Evolutionary conservation across 1,140 invertebrate genomes (phyloP).

Genomic region (Scaptodrosophila lebanonensis): DNA sequence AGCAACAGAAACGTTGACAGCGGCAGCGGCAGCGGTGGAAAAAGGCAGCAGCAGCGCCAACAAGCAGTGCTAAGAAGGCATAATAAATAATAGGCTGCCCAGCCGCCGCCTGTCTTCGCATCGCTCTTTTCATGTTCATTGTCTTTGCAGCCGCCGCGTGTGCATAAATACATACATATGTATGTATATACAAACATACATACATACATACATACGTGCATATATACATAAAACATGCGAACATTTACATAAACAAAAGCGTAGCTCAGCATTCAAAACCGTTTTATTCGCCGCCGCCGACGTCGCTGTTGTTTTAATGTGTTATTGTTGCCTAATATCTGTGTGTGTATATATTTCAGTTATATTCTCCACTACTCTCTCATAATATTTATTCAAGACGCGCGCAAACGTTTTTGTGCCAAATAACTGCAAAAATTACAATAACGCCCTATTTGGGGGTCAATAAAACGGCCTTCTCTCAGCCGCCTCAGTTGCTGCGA

Average conservation of each 20-base stretch:
- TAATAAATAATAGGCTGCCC: conserved; percentile 65
- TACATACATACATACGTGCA: no score
- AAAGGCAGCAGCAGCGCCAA: conserved; percentile 9
- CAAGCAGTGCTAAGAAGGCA: conserved; percentile 35
- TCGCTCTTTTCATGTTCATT: no score
- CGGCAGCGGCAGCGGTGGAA: conserved; percentile 5
- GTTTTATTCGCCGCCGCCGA: conserved; percentile 39
- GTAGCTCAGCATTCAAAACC: conserved; percentile 22
- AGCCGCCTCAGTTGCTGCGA: conserved; percentile 15
- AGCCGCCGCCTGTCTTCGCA: no score
- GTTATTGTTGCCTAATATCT: no score
- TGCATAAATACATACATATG: no score
- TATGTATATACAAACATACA: no score
- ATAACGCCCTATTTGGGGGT: conserved; percentile 47
- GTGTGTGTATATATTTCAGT: no score
- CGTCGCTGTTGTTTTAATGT: conserved; percentile 42
- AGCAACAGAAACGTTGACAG: no score
- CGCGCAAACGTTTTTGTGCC: conserved; percentile 44
- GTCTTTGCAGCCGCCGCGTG: no score
- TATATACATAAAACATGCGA: no score
- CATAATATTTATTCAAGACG: conserved; percentile 44
- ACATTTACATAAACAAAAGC: no score
- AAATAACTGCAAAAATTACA: conserved; percentile 57
- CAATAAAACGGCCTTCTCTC: conserved; percentile 13
- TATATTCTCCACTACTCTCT: conserved; percentile 50